Evolutionary conservation across 2,888 invertebrate genomes (phyloP).

Genomic region (Ceriagrion tenellum): DNA sequence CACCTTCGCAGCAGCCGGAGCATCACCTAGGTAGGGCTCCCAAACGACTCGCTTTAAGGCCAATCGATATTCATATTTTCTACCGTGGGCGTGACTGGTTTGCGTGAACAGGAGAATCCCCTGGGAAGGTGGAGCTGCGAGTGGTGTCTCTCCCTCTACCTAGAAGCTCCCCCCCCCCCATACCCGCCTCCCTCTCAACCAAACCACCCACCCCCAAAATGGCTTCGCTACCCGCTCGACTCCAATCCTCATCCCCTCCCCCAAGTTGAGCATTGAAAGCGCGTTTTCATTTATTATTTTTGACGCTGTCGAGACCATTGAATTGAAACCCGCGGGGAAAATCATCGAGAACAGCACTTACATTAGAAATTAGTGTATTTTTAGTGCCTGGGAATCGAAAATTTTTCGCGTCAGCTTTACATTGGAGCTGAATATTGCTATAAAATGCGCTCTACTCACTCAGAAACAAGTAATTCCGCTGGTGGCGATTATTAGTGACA

Average conservation of each 20-base stretch:
- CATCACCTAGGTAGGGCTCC: slow-evolving; percentile 7
- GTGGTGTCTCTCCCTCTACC: not conserved
- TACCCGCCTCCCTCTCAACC: not conserved
- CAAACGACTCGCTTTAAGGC: slow-evolving; percentile 29
- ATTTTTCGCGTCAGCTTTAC: not conserved
- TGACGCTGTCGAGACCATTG: not conserved
- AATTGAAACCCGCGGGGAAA: not conserved
- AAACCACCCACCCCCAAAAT: not conserved
- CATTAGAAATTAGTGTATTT: not conserved
- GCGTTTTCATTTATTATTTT: slow-evolving; percentile 24
- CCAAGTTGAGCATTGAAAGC: slow-evolving; percentile 6
- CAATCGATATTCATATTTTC: slow-evolving; percentile 55
- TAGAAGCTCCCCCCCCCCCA: not conserved
- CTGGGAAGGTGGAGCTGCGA: slow-evolving; percentile 12
- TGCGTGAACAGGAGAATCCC: slow-evolving; percentile 43
- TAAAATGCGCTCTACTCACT: too few species aligned
- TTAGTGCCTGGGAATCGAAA: not conserved
- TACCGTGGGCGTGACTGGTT: not conserved
- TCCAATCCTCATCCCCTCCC: too few species aligned
- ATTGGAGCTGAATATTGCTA: not conserved
- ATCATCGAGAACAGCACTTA: not conserved
- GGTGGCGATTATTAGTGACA: too few species aligned
- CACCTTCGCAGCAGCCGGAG: not conserved
- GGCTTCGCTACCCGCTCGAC: not conserved
- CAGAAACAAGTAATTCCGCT: too few species aligned